Conservation (phyloP, 2,888 invertebrate genomes). For the Ormia ochracea region DNA sequence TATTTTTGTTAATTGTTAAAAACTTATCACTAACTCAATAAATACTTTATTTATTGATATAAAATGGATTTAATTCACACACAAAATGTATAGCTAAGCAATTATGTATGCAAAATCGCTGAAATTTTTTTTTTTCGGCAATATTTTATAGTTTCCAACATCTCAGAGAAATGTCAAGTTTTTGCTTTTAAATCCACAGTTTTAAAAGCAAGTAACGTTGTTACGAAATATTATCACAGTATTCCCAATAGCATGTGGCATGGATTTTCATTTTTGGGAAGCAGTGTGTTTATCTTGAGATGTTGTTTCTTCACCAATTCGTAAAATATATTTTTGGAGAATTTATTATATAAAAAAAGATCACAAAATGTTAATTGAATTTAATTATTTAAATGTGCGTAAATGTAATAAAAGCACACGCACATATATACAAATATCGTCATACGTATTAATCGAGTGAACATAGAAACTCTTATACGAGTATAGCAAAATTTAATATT, state of each 20-base stretch:
- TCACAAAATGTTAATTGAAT: constrained; percentile 26
- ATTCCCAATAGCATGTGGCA: too few species aligned
- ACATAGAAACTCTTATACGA: too few species aligned
- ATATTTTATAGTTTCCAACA: not conserved
- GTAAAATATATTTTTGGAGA: not conserved
- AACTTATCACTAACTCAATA: too few species aligned
- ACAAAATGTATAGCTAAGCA: not conserved
- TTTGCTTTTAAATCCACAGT: not conserved
- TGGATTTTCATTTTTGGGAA: too few species aligned
- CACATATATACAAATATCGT: not conserved
- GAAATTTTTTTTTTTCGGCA: not conserved
- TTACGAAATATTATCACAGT: too few species aligned
- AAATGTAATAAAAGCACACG: not conserved
- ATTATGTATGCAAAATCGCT: not conserved
- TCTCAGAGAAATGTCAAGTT: not conserved
- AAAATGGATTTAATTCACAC: not conserved
- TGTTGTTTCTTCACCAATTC: not conserved
- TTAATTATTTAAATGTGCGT: constrained; percentile 11
- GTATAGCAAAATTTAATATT: constrained; percentile 23
- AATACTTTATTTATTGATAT: not conserved
- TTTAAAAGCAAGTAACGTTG: not conserved
- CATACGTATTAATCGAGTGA: too few species aligned
- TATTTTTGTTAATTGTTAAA: too few species aligned
- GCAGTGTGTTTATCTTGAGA: too few species aligned
- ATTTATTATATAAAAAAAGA: not conserved